These are phyloP conservation scores for Discoglossus pictus DNA, from an alignment of 2,797 vertebrate species.

Conservation along the genomic window DNA sequence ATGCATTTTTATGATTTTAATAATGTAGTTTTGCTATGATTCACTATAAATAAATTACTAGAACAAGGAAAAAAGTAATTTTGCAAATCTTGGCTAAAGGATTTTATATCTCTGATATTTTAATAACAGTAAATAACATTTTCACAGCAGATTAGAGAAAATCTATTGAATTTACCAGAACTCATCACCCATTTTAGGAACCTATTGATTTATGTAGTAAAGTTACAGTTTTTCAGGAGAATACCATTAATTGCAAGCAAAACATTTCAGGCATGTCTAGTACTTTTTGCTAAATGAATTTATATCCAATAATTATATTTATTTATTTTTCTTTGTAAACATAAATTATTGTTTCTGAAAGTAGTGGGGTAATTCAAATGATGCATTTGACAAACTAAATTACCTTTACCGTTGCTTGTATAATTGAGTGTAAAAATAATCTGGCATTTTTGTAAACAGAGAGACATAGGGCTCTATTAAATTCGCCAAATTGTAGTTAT, in stretches of 20 bases:
- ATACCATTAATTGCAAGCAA: neutral
- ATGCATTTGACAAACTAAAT: conserved; percentile 4
- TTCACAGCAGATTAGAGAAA: neutral
- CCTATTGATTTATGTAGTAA: neutral
- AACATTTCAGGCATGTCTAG: neutral
- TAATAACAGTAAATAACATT: neutral
- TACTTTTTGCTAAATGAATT: conserved; percentile 4
- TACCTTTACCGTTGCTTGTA: neutral
- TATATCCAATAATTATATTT: conserved; percentile 1
- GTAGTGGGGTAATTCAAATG: conserved; percentile 5
- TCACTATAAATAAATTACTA: too few relatives aligned
- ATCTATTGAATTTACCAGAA: neutral
- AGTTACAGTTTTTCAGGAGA: neutral
- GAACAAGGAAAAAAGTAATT: too few relatives aligned
- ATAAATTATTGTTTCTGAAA: conserved; percentile 22
- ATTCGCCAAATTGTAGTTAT: too few relatives aligned
- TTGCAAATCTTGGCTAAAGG: too few relatives aligned
- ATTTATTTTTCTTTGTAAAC: neutral
- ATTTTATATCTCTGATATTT: too few relatives aligned
- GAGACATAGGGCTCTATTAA: too few relatives aligned
- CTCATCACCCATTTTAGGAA: neutral
- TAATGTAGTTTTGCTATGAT: too few relatives aligned
- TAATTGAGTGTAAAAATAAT: conserved; percentile 3
- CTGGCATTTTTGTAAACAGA: conserved; percentile 12
- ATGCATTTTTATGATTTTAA: too few relatives aligned